Evolutionary conservation across 2,888 invertebrate genomes (phyloP), one percentile per base, ranked within the genome.

Genomic region (Chloromyia formosa): DNA sequence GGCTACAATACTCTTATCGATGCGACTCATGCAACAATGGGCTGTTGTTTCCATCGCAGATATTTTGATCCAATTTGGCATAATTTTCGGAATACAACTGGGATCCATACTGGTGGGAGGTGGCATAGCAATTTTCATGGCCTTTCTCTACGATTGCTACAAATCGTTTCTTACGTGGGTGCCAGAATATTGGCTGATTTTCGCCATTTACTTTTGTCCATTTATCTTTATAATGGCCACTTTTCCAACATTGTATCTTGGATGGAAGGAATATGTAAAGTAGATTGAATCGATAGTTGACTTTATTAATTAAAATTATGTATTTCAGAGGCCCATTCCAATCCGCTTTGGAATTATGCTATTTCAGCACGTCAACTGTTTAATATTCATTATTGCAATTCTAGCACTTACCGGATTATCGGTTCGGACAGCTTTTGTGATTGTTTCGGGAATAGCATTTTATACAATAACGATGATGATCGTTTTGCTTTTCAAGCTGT

Each of bases 111-210:
- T 79, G 64, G 78, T 81, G 0, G 84, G 83, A 5, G 75, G 80
- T 1, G 75, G 79, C 1, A 66, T 85, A 1, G 79, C 82, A 18
- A 75, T 85, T 7, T 73, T 84, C 0, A 77, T 86, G 40, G 86
- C 83, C 1, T 69, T 83, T 0, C 77, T 86, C 1, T 82, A 87
- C 80, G 87, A 87, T 77, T 71, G 81, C 16, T 73, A 83, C 54
- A 84, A 85, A 60, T 77, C 85, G 75, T 84, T 87, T 2, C 87
- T 91, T 87, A 86, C 88, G 68, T 91, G 91, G 90, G 91, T 87
- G 78, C 85, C 88, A 1, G 82, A 86, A 77, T 87, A 87, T 7
- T 87, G 87, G 83, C 82, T 90, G 23, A 83, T 90, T 23, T 80
- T 86, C 66, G 86, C 85, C 14, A 79, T 87, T 1, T 87, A 86